Base-by-base conservation (phyloP, 2,888 invertebrate species). In the Auanema freiburgensis region DNA sequence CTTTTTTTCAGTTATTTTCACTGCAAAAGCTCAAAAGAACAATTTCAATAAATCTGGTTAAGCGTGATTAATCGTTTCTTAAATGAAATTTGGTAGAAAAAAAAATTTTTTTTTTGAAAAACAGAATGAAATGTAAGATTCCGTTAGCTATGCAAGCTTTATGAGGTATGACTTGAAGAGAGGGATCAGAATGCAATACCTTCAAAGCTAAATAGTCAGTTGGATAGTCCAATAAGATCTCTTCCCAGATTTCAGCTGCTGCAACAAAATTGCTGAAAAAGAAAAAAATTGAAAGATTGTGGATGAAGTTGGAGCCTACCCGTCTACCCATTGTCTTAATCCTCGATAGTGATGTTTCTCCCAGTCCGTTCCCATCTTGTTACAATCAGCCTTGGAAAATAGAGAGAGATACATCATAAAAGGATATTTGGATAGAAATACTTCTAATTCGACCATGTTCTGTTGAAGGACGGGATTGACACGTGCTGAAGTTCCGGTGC, bases 201-300 rank as follows among this genome's bases (percentile, higher is more conserved):
- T 87, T 87, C 10, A 87, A 70, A 5, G 87, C 87, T 70, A 87
- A 77, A 67, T 87, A 82, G 69, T 87, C 87, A 23, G 78, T 83
- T 2, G 87, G 87, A 71, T 85, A 76, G 3, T 85, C 84, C 5
- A 84, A 65, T 54, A 87, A 71, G 23, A 87, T 86, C 12, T 84
- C 77, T 70, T 87, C 86, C 87, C 87, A 87, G 2, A 81, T 77
- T 2, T 77, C 65, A 49, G 84, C 83, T 1, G 86, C 86, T 57
- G 82, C 79, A n/a, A 59, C 51, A 73, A 83, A 80, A 59, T 80
- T 68, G 16, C 85, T 84, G 59, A 52, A 74, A 56, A 44, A 21
- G 10, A 60, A 52, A 74, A 56, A 44, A 21, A 14, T 11, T 55
- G 44, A 44, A 56, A 24, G 14, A 40, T 49, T 40, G 33, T 42